These are phyloP conservation scores for Lymantria dispar DNA, from an alignment of 2,888 invertebrate genomes.

Conservation along the genomic window DNA sequence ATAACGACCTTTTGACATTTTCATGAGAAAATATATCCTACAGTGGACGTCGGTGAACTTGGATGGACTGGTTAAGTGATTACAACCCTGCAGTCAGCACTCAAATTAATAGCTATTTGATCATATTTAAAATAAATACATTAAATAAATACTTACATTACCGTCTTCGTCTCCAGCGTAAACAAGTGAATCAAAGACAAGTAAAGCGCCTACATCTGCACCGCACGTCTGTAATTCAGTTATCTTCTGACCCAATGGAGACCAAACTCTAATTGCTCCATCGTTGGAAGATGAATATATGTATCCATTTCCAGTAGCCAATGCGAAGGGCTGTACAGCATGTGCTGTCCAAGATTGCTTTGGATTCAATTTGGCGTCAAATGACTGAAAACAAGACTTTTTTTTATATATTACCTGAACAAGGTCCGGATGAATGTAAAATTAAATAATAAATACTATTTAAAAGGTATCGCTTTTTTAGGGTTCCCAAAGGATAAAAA, in stretches of 20 bases:
- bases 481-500: too few species aligned
- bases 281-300: conserved; percentile 85
- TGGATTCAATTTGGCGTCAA: conserved; percentile 51
- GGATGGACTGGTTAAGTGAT: not conserved
- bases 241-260: conserved; percentile 56
- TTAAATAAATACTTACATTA: conserved; percentile 70
- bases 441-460: too few species aligned
- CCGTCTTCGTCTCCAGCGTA: conserved; percentile 85
- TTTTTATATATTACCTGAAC: too few species aligned
- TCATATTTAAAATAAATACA: not conserved
- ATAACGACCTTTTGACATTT: too few species aligned
- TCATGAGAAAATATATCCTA: too few species aligned
- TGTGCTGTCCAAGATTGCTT: conserved; percentile 80
- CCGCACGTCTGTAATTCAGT: conserved; percentile 61
- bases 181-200: conserved; percentile 65
- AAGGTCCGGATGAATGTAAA: too few species aligned
- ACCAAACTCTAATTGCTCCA: conserved; percentile 83
- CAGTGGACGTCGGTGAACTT: too few species aligned
- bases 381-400: conserved; percentile 48
- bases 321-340: conserved; percentile 82
- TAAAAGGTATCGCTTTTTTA: too few species aligned
- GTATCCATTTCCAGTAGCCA: conserved; percentile 73
- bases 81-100: not conserved
- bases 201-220: conserved; percentile 59
- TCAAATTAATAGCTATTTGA: not conserved